Evolutionary conservation across 2,888 invertebrate species (phyloP).

Genomic region (Physocephala rufipes): DNA sequence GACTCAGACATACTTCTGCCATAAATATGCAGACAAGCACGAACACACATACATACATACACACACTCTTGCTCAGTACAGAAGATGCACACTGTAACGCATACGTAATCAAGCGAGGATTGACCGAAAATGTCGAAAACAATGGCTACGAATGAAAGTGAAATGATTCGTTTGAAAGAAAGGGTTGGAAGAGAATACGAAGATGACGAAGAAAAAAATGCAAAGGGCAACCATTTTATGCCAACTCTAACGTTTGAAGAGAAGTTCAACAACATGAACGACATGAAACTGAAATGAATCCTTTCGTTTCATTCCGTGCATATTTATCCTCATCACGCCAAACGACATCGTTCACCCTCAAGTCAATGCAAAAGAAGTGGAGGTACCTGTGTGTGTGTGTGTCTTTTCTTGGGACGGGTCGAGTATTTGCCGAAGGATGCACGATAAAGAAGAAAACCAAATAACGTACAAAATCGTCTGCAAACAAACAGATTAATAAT

Average conservation of each 20-base stretch:
- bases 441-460: slow-evolving; percentile 5
- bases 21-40: not conserved
- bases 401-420: slow-evolving; percentile 28
- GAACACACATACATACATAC: slow-evolving; percentile 3
- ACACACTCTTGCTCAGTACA: slow-evolving; percentile 35
- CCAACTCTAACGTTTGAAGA: not conserved
- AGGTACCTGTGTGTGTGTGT: not conserved
- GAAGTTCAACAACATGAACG: not conserved
- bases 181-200: slow-evolving; percentile 22
- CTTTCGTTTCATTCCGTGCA: slow-evolving; percentile 15
- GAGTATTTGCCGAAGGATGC: slow-evolving; percentile 2
- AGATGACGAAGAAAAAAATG: slow-evolving; percentile 29
- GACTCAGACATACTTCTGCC: too few species aligned
- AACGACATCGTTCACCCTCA: too few species aligned
- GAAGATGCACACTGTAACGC: slow-evolving; percentile 20
- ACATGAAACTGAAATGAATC: slow-evolving; percentile 14
- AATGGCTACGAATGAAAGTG: slow-evolving; percentile 50
- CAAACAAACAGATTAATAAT: slow-evolving; percentile 57
- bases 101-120: slow-evolving; percentile 36
- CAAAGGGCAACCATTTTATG: slow-evolving; percentile 52
- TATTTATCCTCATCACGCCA: too few species aligned
- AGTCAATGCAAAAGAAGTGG: not conserved
- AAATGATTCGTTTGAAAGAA: slow-evolving; percentile 44
- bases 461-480: slow-evolving; percentile 51
- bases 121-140: slow-evolving; percentile 34